Base-by-base conservation (phyloP, 2,888 invertebrate genomes). In the Uropetala carovei region DNA sequence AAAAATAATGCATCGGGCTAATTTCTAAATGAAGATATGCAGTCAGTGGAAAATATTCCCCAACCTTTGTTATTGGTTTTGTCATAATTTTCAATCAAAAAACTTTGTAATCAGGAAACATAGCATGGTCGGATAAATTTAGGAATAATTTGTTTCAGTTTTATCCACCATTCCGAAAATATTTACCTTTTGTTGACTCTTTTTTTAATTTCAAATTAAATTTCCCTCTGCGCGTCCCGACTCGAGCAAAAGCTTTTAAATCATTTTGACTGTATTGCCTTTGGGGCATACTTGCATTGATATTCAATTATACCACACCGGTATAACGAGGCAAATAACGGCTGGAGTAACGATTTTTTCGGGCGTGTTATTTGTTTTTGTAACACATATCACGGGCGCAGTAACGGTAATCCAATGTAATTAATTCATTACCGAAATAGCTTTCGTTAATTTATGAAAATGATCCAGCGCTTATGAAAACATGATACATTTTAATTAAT, bases 11-110 rank as follows among this genome's bases (percentile, higher is more conserved):
- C 43, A 60, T 56, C 60, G 30, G n/a, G 64, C 30, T 89, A 64
- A 89, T 89, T 43, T n/a, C 89, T 68, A 89, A 64, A 89, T 89
- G 89, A 68, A 68, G 89, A 89, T 89, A 89, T 60, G 64, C 89
- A 89, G 60, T n/a, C 86, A 16, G 30, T 18, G 60, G 86, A 86
- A 86, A 86, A 86, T 86, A 68, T 89, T 64, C 64, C 68, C 30
- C 18, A 3, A 18, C 64, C 43, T 64, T 43, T 89, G 64, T 68
- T 64, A 68, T 68, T 89, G 89, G 89, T 89, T 60, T 89, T 89
- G 89, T 89, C 89, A 89, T 89, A 89, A 89, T 64, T 57, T 83
- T n/a, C 83, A 83, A 83, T 83, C 43, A 43, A 43, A 43, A 83
- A 83, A 83, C 57, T n/a, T 64, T 64, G 60, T 64, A 89, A 89